Conservation (phyloP, 2,113 vertebrate genomes). For the Zosterops japonicus region DNA sequence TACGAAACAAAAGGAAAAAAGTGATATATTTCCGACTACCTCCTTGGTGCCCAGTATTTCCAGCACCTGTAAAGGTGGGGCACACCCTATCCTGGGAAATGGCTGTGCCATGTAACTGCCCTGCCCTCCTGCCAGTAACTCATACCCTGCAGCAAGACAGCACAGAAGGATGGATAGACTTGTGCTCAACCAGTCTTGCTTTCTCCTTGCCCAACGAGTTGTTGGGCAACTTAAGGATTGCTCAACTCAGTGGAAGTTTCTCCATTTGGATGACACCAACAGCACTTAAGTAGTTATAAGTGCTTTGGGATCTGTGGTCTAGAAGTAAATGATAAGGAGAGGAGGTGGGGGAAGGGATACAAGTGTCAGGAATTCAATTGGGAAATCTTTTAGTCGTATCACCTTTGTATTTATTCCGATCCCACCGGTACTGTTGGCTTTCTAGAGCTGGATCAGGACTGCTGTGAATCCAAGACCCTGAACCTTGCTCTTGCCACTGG, state of each 20-base stretch:
- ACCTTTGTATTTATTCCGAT: not conserved
- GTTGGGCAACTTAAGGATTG: not conserved
- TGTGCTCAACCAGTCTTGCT: constrained; percentile 19
- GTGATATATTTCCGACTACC: rapidly evolving
- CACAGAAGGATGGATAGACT: not conserved
- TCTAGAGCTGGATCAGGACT: not conserved
- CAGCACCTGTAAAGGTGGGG: not conserved
- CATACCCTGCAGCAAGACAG: constrained; percentile 3
- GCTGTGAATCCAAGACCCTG: not conserved
- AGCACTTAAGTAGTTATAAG: not conserved
- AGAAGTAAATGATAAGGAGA: not conserved
- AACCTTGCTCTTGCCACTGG: not conserved
- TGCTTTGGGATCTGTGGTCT: not conserved
- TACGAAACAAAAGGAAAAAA: not conserved
- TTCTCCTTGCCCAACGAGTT: not conserved
- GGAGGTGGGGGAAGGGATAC: not conserved
- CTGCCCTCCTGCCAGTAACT: not conserved
- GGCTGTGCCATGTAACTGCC: not conserved
- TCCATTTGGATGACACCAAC: not conserved
- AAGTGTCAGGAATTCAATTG: not conserved
- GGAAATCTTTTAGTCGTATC: not conserved
- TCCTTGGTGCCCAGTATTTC: not conserved
- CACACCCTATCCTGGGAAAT: not conserved
- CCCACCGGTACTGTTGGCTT: not conserved
- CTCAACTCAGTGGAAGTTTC: not conserved